These are phyloP conservation scores for Rhynchomys soricoides DNA, from an alignment of 2,113 vertebrate genomes.

Conservation along the genomic window DNA sequence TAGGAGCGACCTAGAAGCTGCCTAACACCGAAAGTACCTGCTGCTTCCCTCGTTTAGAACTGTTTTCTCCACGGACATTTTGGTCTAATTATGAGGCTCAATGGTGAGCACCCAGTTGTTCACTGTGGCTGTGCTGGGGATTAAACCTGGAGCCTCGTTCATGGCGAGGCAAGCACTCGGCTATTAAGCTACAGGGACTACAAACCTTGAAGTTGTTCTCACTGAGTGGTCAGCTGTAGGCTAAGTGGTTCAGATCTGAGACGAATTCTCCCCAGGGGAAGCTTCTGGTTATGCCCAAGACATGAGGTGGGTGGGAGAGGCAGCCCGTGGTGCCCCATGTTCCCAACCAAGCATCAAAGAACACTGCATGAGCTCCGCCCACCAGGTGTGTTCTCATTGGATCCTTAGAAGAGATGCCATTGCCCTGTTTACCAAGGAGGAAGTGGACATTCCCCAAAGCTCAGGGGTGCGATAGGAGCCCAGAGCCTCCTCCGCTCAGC, in stretches of 20 bases:
- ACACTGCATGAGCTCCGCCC: too few relatives aligned
- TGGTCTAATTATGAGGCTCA: background rate
- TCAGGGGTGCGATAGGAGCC: background rate
- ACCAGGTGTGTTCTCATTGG: background rate
- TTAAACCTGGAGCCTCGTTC: background rate
- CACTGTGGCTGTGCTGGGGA: background rate
- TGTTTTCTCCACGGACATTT: background rate
- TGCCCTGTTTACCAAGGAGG: background rate
- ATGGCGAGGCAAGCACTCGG: background rate
- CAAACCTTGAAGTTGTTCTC: background rate
- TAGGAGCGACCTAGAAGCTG: background rate
- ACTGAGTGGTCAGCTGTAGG: background rate
- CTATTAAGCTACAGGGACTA: too few relatives aligned
- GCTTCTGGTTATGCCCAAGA: background rate
- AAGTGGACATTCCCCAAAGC: too few relatives aligned
- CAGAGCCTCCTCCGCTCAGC: background rate
- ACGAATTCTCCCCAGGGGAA: background rate
- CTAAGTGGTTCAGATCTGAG: background rate
- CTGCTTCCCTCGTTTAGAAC: background rate
- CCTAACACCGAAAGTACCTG: background rate
- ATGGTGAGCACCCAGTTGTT: background rate
- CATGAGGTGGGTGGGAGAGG: fast-evolving
- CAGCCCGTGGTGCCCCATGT: fast-evolving
- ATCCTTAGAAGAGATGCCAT: background rate
- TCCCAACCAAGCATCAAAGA: background rate